Conservation (phyloP, 1,140 invertebrate genomes). For the Lucilia cuprina region DNA sequence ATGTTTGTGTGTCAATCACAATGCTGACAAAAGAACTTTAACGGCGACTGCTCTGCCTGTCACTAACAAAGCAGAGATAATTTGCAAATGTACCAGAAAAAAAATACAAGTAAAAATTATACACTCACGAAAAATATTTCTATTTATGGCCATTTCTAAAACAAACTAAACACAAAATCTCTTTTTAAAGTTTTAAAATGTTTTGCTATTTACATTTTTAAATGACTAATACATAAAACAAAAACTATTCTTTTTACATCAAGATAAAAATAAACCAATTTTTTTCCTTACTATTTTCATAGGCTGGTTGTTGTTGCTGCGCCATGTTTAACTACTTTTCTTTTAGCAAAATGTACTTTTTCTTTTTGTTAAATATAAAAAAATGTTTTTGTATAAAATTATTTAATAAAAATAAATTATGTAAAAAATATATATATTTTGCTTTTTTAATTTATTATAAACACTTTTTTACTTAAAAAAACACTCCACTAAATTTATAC, state of each 20-base stretch:
- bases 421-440: slow-evolving; percentile 9
- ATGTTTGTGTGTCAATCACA: not conserved
- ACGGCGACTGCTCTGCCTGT: not conserved
- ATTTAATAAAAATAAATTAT: slow-evolving; percentile 8
- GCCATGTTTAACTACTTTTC: slow-evolving; percentile 26
- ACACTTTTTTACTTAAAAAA: not conserved
- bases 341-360: not conserved
- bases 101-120: not conserved
- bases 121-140: slow-evolving; percentile 8
- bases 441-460: not conserved
- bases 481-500: not conserved
- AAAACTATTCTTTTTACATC: not conserved
- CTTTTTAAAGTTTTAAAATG: not conserved
- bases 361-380: not conserved
- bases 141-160: slow-evolving; percentile 14
- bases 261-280: slow-evolving; percentile 12
- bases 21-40: too few relatives aligned
- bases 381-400: not conserved
- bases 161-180: not conserved
- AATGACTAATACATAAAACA: not conserved
- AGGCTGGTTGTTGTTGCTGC: slow-evolving; percentile 56
- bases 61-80: not conserved
- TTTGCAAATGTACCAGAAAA: not conserved
- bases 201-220: not conserved
- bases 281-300: slow-evolving; percentile 57